These are phyloP conservation scores for Arizona elegans DNA, from an alignment of 2,113 vertebrate species.

Conservation along the genomic window DNA sequence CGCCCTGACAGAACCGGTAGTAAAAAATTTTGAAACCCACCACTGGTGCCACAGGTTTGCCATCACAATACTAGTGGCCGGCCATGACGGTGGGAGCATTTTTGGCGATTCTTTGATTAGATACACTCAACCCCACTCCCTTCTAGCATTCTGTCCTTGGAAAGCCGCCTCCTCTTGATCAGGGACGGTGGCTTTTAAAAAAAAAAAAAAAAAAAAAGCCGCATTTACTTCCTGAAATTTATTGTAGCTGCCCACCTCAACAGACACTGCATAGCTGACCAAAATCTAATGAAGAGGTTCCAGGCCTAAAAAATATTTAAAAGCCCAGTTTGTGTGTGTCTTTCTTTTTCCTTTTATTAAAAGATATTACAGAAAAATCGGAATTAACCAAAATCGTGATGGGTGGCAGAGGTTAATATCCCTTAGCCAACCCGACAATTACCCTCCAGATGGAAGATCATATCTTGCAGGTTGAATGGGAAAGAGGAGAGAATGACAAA, in stretches of 20 bases:
- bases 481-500: not conserved
- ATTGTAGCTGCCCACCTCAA: not conserved
- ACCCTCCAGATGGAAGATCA: not conserved
- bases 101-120: not conserved
- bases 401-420: not conserved
- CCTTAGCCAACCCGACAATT: not conserved
- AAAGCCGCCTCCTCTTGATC: not conserved
- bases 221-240: not conserved
- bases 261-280: not conserved
- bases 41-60: no score
- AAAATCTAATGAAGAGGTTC: not conserved
- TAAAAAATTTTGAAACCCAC: no score
- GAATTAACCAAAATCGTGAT: not conserved
- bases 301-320: not conserved
- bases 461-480: not conserved
- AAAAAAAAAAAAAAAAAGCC: no score
- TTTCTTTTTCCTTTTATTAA: not conserved
- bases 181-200: not conserved
- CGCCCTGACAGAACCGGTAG: no score
- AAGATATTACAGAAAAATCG: not conserved
- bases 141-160: not conserved
- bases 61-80: no score
- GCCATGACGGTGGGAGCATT: not conserved
- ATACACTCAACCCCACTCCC: not conserved
- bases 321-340: not conserved